phyloP scores from a whole-genome alignment of 2,888 invertebrate genomes.

The Drosophila formosana region DNA sequence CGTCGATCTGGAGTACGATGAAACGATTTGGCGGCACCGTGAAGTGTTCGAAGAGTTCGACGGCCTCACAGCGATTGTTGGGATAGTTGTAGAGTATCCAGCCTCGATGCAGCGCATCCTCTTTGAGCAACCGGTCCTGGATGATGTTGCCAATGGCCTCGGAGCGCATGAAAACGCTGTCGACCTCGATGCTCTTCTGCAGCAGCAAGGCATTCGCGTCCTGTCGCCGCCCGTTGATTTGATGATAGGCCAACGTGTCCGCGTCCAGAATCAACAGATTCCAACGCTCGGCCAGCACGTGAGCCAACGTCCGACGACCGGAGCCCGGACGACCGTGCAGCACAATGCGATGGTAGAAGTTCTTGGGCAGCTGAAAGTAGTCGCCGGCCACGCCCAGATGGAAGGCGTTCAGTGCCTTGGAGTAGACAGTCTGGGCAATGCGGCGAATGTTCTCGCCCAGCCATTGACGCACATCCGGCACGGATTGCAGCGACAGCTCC shows the following conservation, averaged over 20 bases:
- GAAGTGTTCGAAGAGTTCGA: conserved; percentile 85
- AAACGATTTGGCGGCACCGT: conserved; percentile 87
- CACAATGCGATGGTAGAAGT: conserved; percentile 85
- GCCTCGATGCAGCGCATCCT: conserved; percentile 86
- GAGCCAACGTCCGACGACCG: conserved; percentile 86
- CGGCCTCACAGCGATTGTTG: conserved; percentile 86
- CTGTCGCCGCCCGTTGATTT: conserved; percentile 57
- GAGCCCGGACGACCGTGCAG: conserved; percentile 87
- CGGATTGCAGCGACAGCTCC: conserved; percentile 61
- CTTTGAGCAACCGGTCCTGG: conserved; percentile 76
- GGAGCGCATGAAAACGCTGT: conserved; percentile 63
- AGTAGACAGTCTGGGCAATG: conserved; percentile 74
- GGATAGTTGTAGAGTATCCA: conserved; percentile 88
- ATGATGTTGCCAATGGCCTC: conserved; percentile 72
- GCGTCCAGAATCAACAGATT: conserved; percentile 85
- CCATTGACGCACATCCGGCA: conserved; percentile 70
- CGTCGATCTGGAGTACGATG: conserved; percentile 77
- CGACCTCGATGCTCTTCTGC: conserved; percentile 61
- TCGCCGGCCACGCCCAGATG: conserved; percentile 50
- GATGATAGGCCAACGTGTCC: conserved; percentile 71
- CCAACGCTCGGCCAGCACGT: conserved; percentile 85
- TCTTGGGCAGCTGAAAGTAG: conserved; percentile 65
- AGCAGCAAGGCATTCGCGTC: conserved; percentile 61
- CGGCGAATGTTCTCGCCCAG: conserved; percentile 71
- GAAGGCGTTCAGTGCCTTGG: conserved; percentile 63